Evolutionary conservation across 2,888 invertebrate genomes (phyloP), one percentile per base, ranked within the genome.

Genomic region (Rutpela maculata): DNA sequence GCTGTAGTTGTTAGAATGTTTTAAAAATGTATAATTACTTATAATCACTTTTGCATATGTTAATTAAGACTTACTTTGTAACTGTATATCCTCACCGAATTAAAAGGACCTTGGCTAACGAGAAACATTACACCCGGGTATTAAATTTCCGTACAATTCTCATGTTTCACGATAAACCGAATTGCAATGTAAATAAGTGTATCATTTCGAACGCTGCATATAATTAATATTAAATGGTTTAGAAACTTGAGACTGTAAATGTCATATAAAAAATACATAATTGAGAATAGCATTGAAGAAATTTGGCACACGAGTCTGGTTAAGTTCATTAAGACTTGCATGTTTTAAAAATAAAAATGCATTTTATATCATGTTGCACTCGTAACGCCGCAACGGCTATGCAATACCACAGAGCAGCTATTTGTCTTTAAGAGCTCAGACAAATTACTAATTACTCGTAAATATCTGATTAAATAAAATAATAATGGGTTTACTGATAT

Each of bases 141-240:
- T 65, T 65, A 65, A 18, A 65, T 65, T 43, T 35, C 65, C 38
- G 43, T 65, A 65, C 43, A 65, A 63, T 38, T 65, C 65, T 65
- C 65, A 43, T 65, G 43, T 65, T 65, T 65, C 65, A 5, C 43
- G 38, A 65, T 65, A 65, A 35, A 65, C 43, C 65, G 38, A 65
- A 65, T 65, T 35, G 65, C 65, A 65, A 38, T 65, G 65, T 38
- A 65, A 65, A 43, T 65, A 63, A 38, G 43, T 43, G 12, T 50
- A 17, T 35, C 18, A 6, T n/a, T 22, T 62, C 62, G 11, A 31
- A 31, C 62, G 26, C 31, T 22, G 35, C n/a, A 35, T 43, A 65
- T 43, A 65, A 65, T 65, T 38, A 65, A 65, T 43, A 10, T 18
- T 43, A 65, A 43, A 43, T 43, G 43, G 65, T 65, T 38, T 43